Conservation (phyloP, 2,797 vertebrate genomes). For the Sitta carolinensis region DNA sequence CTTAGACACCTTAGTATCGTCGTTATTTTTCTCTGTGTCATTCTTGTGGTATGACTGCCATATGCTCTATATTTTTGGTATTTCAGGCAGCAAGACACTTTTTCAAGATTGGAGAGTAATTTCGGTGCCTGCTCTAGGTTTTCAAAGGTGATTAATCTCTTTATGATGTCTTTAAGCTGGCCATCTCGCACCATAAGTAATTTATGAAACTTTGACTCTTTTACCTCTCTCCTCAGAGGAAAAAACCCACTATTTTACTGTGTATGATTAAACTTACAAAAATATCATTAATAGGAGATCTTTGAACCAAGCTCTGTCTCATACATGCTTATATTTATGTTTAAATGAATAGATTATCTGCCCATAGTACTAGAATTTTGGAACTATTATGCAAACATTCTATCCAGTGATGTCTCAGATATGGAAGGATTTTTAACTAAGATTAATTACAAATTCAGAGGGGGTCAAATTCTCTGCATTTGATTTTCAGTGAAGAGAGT, state of each 20-base stretch:
- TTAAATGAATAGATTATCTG: slow-evolving; percentile 21
- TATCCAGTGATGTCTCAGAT: background rate
- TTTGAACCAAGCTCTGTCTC: slow-evolving; percentile 37
- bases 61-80: background rate
- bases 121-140: background rate
- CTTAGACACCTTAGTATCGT: background rate
- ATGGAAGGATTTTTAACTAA: background rate
- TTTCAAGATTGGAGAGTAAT: background rate
- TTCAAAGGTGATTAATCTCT: background rate
- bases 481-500: background rate
- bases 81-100: background rate
- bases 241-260: background rate
- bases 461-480: background rate
- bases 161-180: background rate
- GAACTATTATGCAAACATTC: background rate
- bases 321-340: background rate
- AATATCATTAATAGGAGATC: slow-evolving; percentile 24
- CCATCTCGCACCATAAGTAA: background rate
- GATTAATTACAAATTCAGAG: background rate
- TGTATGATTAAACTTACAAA: slow-evolving; percentile 25
- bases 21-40: background rate
- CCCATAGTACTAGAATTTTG: background rate
- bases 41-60: background rate
- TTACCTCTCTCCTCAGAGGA: background rate
- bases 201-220: background rate